A percentile compares a stretch with the other conserved stretches of the same genome.
Evolutionary conservation across 2,888 invertebrate species (phyloP).

Genomic region (Junonia oenone): DNA sequence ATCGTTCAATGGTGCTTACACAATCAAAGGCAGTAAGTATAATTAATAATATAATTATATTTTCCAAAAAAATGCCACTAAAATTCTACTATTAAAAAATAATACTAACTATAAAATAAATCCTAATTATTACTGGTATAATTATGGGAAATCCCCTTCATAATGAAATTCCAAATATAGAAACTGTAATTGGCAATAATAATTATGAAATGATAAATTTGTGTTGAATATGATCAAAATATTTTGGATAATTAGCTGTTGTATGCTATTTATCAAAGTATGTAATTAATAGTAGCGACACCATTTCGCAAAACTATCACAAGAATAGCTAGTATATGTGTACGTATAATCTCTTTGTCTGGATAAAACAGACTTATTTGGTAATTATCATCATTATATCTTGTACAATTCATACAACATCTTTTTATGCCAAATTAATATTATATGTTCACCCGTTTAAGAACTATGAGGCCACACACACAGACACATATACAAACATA

Average conservation of each 20-base stretch:
- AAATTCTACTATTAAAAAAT: too few relatives aligned
- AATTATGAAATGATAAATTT: neutral
- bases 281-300: neutral
- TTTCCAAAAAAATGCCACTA: too few relatives aligned
- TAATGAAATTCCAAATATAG: neutral
- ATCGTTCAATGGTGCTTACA: constrained; percentile 40
- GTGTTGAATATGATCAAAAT: neutral
- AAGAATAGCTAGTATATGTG: neutral
- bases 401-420: too few relatives aligned
- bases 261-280: neutral
- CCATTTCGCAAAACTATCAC: neutral
- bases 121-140: too few relatives aligned
- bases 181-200: neutral
- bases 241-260: neutral
- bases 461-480: too few relatives aligned
- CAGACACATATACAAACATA: too few relatives aligned
- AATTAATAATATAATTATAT: neutral
- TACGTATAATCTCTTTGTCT: too few relatives aligned
- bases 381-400: too few relatives aligned
- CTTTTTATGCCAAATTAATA: too few relatives aligned
- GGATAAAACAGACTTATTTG: too few relatives aligned
- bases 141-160: neutral
- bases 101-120: too few relatives aligned
- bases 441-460: too few relatives aligned
- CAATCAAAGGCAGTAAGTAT: constrained; percentile 52